Evolutionary conservation across 2,113 vertebrate genomes (phyloP), one percentile per base, ranked within the genome.

Genomic region (Poeciliopsis prolifica): DNA sequence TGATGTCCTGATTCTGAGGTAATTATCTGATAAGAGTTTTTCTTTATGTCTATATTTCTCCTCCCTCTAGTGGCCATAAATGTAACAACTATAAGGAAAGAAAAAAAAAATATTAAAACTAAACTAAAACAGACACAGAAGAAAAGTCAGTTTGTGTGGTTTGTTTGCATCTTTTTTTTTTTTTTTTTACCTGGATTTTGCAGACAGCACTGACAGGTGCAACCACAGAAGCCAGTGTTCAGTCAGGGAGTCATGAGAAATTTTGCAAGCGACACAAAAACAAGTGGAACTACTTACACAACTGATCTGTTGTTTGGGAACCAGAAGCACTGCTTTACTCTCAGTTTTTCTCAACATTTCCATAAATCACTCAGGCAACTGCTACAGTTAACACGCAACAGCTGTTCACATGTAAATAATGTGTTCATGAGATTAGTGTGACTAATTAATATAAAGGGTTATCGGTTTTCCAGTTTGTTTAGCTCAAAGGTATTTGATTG

Each of bases 231-330:
- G 65, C 80, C 33, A 64, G 29, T 10, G 22, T 11, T 10, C 3
- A n/a, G 77, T 8, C 22, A 17, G 13, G 81, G 64, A 14, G 70
- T 78, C 51, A 91, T 93, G 74, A n/a, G n/a, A n/a, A n/a, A n/a
- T n/a, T n/a, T n/a, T 28, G 94, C 89, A 84, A 81, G 66, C 68
- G 73, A 37, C 0, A 28, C 0, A 19, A 5, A 1, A 85, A 79
- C 61, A 37, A 77, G 9, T 95, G 92, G 94, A 87, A 0, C 42
- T 95, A 0, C 70, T 42, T 61, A 3, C 37, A 1, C 4, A 29
- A 29, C 29, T 3, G 29, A 29, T 3, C 29, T 29, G 29, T 3
- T 29, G 29, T 29, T 29, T 29, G 29, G 29, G 29, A 29, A 29
- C 2, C 29, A 29, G 61, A 26, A 62, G 42, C 29, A 63, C 62